phyloP scores from a whole-genome alignment of 2,888 invertebrate species.

The Drosophila algonquin region DNA sequence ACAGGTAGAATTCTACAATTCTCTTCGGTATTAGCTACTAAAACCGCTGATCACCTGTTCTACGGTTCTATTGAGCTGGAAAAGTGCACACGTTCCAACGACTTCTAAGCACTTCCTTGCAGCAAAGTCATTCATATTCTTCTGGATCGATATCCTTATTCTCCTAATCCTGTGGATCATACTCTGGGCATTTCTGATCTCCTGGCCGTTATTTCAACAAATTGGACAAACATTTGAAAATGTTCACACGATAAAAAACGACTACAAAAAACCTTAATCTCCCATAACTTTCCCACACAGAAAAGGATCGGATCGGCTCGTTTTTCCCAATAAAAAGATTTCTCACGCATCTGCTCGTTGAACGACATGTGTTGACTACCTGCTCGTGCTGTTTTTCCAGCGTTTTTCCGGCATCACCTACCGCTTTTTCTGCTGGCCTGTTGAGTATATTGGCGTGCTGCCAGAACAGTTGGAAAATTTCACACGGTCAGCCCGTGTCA shows the following conservation, averaged over 20 bases:
- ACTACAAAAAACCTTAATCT: not conserved
- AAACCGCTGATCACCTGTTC: conserved; percentile 20
- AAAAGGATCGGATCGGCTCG: conserved; percentile 17
- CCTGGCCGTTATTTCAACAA: conserved; percentile 18
- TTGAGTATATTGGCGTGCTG: conserved; percentile 12
- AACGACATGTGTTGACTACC: conserved; percentile 18
- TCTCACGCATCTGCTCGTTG: conserved; percentile 14
- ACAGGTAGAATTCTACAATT: conserved; percentile 24
- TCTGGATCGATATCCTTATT: not conserved
- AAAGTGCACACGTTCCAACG: conserved; percentile 10
- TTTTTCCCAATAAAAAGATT: conserved; percentile 3
- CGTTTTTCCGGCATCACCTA: not conserved
- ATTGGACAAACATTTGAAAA: conserved; percentile 13
- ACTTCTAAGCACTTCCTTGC: conserved; percentile 21
- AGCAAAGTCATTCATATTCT: conserved; percentile 5
- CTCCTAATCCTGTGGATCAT: conserved; percentile 4
- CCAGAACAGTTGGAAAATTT: conserved; percentile 30
- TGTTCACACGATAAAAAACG: conserved; percentile 36
- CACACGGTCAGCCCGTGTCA: conserved; percentile 42
- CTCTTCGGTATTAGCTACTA: not conserved
- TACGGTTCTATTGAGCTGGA: conserved; percentile 4
- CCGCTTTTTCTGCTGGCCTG: conserved; percentile 1
- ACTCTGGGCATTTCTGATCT: conserved; percentile 5
- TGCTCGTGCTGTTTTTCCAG: conserved; percentile 27
- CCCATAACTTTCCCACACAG: conserved; percentile 6